Base-by-base conservation (phyloP, 2,888 invertebrate genomes). In the Aphrophora alni region DNA sequence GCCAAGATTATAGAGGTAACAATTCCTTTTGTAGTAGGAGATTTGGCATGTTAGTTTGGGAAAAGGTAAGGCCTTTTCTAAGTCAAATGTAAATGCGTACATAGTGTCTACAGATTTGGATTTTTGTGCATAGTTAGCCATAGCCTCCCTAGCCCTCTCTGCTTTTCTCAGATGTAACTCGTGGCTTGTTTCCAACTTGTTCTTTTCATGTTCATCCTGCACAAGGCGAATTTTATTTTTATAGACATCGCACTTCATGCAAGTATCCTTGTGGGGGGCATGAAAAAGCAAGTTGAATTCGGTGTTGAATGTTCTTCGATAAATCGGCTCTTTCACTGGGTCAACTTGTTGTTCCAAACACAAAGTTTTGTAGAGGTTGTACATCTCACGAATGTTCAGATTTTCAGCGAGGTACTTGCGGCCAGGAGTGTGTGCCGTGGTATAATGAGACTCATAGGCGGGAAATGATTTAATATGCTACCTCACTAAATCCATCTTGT, bases 191-290 rank as follows among this genome's bases (percentile, higher is more conserved):
- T 77, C 44, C 24, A 77, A 25, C 24, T 21, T 7, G 10, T 77
- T 69, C 51, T 77, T 77, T 24, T 77, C 28, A 44, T 26, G 33
- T 33, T 69, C 68, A 38, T 77, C 69, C 24, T 38, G 10, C 25
- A 75, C 24, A 27, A 69, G 25, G 24, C 26, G 24, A 21, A 27
- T 69, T 77, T 77, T 38, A 27, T 44, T 33, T 28, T 77, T 77
- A 28, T 33, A 77, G 21, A 27, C 70, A 69, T 77, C 70, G 28
- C 77, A 77, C 21, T 26, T 26, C 70, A 44, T 38, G 68, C 77
- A 77, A 24, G 77, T 77, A 69, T 77, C 77, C 68, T 77, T 77
- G 10, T n/a, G 28, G n/a, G 76, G 75, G 17, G 59, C 75, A 75
- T 75, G 75, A 75, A 68, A 77, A 28, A 59, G 77, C 24, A 69